A percentile compares a stretch with the other conserved stretches of the same genome.
These are phyloP conservation scores for Drosophila nigritarsus DNA, from an alignment of 2,888 invertebrate genomes.

Conservation along the genomic window DNA sequence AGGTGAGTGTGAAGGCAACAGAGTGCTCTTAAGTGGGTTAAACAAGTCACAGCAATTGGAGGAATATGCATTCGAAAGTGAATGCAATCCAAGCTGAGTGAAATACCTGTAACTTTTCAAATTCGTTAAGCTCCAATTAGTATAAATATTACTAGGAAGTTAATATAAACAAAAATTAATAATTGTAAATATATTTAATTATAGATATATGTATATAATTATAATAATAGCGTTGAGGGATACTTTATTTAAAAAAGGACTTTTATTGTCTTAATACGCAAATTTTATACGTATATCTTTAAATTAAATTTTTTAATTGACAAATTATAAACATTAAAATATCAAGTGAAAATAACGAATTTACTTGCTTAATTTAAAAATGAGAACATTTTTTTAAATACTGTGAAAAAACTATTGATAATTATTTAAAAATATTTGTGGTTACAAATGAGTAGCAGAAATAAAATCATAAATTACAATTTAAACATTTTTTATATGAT, in stretches of 20 bases:
- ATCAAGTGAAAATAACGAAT: too few species aligned
- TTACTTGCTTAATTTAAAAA: too few species aligned
- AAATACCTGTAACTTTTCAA: background rate
- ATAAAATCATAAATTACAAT: background rate
- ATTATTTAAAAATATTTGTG: background rate
- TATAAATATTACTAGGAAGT: background rate
- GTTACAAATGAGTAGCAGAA: background rate
- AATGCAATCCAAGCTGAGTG: constrained; percentile 13
- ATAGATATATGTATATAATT: too few species aligned
- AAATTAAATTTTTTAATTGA: too few species aligned
- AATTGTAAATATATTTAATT: background rate
- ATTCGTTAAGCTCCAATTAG: background rate
- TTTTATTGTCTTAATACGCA: too few species aligned
- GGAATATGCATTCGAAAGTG: constrained; percentile 23
- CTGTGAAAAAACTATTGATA: too few species aligned
- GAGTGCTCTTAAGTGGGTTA: constrained; percentile 47
- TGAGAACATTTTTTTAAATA: too few species aligned
- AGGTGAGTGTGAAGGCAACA: constrained; percentile 72
- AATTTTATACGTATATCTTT: too few species aligned
- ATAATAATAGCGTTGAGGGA: background rate
- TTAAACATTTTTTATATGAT: background rate
- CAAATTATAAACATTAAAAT: too few species aligned
- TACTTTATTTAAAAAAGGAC: background rate
- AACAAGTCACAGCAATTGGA: constrained; percentile 30
- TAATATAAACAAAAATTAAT: background rate